phyloP scores from a whole-genome alignment of 1,140 invertebrate species.

The Dryas iulia region DNA sequence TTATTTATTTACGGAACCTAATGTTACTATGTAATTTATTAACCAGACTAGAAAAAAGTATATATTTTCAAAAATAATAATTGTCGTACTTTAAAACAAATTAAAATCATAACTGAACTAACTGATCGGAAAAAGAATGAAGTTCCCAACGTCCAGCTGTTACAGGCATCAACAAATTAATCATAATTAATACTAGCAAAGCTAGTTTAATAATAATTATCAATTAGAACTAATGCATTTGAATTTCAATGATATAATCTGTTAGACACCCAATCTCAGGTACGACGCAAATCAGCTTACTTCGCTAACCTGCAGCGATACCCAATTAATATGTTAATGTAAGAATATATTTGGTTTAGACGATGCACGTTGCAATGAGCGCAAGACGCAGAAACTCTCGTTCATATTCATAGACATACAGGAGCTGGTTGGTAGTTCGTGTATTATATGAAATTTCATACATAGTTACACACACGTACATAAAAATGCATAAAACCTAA shows the following conservation, averaged over 20 bases:
- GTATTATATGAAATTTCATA: no score
- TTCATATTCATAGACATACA: constrained; percentile 27
- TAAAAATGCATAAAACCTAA: no score
- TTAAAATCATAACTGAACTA: no score
- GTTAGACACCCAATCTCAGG: constrained; percentile 30
- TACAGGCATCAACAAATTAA: no score
- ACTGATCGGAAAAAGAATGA: no score
- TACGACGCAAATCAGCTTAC: constrained; percentile 60
- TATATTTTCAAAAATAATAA: no score
- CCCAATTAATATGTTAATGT: constrained; percentile 77
- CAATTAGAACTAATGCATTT: not conserved
- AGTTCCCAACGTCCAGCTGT: no score
- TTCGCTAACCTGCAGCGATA: constrained; percentile 45
- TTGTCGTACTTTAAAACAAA: no score
- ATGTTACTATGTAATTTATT: no score
- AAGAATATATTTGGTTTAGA: constrained; percentile 52
- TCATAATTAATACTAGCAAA: not conserved
- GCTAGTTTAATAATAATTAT: not conserved
- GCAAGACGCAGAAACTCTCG: constrained; percentile 32
- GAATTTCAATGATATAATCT: constrained; percentile 25
- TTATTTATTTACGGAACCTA: no score
- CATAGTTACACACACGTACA: no score
- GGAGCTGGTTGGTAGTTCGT: not conserved
- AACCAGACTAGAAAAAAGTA: no score
- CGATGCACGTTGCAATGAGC: constrained; percentile 43